phyloP scores from a whole-genome alignment of 2,113 vertebrate species.

The Hippotragus niger region DNA sequence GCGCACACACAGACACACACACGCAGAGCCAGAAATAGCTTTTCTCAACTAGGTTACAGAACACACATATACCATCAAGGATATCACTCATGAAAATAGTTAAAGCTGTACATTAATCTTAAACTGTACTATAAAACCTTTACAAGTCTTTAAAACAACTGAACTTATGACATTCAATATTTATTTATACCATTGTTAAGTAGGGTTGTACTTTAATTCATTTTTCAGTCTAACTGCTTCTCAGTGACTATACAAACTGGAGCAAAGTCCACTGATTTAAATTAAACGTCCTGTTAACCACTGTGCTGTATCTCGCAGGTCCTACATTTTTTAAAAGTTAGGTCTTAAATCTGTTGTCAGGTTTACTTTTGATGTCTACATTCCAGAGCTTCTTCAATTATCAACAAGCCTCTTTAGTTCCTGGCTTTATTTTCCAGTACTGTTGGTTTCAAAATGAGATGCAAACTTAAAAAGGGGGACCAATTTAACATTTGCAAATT shows the following conservation, averaged over 20 bases:
- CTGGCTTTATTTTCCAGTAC: not conserved
- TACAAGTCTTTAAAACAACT: not conserved
- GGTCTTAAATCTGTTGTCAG: not conserved
- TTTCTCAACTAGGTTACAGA: not conserved
- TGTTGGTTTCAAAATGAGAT: conserved; percentile 31
- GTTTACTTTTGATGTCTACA: not conserved
- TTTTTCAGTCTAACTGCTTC: not conserved
- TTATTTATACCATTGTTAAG: not conserved
- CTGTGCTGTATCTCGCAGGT: not conserved
- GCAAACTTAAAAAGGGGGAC: not conserved
- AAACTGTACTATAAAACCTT: not conserved
- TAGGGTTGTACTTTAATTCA: conserved; percentile 11
- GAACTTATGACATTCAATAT: not conserved
- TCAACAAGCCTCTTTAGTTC: not conserved
- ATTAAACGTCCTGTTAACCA: not conserved
- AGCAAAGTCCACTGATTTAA: not conserved
- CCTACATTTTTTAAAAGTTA: not conserved
- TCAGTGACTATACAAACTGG: not conserved
- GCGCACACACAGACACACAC: fast-evolving
- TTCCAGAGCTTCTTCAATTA: not conserved
- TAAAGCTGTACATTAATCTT: not conserved
- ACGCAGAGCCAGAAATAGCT: not conserved
- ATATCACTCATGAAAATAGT: not conserved
- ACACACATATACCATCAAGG: not conserved
- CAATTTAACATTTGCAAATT: conserved; percentile 9